phyloP scores from a whole-genome alignment of 2,888 invertebrate genomes.

The Trachelus troglodyta region DNA sequence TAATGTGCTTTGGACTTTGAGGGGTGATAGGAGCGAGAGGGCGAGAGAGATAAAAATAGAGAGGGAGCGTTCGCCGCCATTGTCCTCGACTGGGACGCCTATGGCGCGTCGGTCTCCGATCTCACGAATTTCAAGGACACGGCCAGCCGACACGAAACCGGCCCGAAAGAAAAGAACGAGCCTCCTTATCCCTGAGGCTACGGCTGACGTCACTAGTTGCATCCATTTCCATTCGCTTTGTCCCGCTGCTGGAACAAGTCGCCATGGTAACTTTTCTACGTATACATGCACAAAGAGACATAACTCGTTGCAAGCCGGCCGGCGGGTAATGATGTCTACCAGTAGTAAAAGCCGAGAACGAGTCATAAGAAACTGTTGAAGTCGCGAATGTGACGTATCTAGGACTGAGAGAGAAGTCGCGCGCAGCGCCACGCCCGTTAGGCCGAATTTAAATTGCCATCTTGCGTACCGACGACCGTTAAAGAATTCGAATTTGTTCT shows the following conservation, averaged over 20 bases:
- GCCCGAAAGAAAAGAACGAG: constrained; percentile 25
- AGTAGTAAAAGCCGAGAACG: not conserved
- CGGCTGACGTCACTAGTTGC: constrained; percentile 42
- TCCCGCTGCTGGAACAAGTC: not conserved
- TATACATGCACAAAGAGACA: not conserved
- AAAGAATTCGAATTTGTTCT: not conserved
- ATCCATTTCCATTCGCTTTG: constrained; percentile 45
- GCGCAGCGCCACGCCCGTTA: constrained; percentile 32
- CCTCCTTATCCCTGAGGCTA: not conserved
- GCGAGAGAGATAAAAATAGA: not conserved
- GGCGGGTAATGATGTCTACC: not conserved
- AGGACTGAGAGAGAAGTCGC: constrained; percentile 20
- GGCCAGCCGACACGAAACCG: constrained; percentile 51
- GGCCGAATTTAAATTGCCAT: constrained; percentile 33
- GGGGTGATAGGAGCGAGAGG: constrained; percentile 14
- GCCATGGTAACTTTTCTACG: not conserved
- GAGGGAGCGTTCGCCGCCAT: not conserved
- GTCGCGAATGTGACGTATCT: constrained; percentile 30
- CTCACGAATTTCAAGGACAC: constrained; percentile 65
- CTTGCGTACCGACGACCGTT: not conserved
- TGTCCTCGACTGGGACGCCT: constrained; percentile 11
- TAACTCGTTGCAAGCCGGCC: not conserved
- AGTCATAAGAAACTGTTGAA: constrained; percentile 1
- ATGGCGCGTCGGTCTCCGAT: constrained; percentile 52
- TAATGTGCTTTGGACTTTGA: constrained; percentile 20